phyloP scores from a whole-genome alignment of 2,113 vertebrate species.

The Ammodytes dubius region DNA sequence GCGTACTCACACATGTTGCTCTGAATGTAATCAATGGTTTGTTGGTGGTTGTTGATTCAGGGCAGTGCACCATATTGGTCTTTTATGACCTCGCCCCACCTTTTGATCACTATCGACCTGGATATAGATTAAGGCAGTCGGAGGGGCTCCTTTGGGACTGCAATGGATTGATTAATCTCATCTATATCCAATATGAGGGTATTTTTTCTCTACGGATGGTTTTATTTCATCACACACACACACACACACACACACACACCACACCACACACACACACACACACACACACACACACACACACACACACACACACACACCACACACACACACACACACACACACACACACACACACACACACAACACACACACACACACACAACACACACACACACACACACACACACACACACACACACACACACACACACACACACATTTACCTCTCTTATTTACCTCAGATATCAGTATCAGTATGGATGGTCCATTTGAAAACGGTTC shows the following conservation, averaged over 20 bases:
- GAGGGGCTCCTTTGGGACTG: not conserved
- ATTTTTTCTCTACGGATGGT: not conserved
- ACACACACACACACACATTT: not conserved
- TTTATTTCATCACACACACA: not conserved
- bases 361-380: no score
- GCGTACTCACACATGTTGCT: not conserved
- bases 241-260: no score
- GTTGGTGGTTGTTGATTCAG: not conserved
- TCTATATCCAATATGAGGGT: not conserved
- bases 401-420: not conserved
- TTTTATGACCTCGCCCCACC: not conserved
- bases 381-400: no score
- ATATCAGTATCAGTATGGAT: not conserved
- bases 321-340: not conserved
- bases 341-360: no score
- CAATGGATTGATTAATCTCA: not conserved
- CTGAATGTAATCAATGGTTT: not conserved
- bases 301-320: not conserved
- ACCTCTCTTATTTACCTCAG: not conserved
- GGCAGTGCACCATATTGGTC: not conserved
- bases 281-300: no score
- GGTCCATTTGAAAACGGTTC: not conserved
- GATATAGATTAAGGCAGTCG: not conserved
- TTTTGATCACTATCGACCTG: constrained; percentile 2
- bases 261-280: no score